Evolutionary conservation across 2,888 invertebrate genomes (phyloP).

Genomic region (Phaedon cochleariae): DNA sequence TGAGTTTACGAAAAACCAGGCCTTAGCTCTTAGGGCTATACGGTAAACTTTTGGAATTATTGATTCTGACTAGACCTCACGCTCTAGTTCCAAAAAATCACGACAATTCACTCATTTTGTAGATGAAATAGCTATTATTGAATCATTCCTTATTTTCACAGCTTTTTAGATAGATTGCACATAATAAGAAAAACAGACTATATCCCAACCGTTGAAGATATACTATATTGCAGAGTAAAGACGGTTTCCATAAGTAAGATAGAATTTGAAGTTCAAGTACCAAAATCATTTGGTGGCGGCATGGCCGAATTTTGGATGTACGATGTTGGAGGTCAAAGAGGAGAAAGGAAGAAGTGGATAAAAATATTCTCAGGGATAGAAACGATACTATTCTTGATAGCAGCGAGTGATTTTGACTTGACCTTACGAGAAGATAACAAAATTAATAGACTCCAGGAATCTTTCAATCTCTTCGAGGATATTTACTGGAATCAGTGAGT

Average conservation of each 20-base stretch:
- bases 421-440: constrained; percentile 74
- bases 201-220: constrained; percentile 78
- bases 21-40: too few species aligned
- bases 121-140: too few species aligned
- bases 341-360: constrained; percentile 86
- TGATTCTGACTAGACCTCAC: too few species aligned
- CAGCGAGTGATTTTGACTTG: constrained; percentile 83
- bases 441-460: constrained; percentile 77
- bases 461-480: constrained; percentile 76
- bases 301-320: constrained; percentile 81
- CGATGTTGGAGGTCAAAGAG: constrained; percentile 85
- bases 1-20: too few species aligned
- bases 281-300: constrained; percentile 75
- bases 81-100: too few species aligned
- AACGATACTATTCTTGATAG: constrained; percentile 82
- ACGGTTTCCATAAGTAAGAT: constrained; percentile 80
- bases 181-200: constrained; percentile 72
- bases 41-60: too few species aligned
- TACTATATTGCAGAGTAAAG: constrained; percentile 77
- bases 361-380: constrained; percentile 81
- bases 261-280: constrained; percentile 76
- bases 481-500: constrained; percentile 78
- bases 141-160: too few species aligned
- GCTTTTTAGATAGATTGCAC: constrained; percentile 78
- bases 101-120: too few species aligned